Conservation (phyloP, 2,113 vertebrate genomes). For the Sardina pilchardus region DNA sequence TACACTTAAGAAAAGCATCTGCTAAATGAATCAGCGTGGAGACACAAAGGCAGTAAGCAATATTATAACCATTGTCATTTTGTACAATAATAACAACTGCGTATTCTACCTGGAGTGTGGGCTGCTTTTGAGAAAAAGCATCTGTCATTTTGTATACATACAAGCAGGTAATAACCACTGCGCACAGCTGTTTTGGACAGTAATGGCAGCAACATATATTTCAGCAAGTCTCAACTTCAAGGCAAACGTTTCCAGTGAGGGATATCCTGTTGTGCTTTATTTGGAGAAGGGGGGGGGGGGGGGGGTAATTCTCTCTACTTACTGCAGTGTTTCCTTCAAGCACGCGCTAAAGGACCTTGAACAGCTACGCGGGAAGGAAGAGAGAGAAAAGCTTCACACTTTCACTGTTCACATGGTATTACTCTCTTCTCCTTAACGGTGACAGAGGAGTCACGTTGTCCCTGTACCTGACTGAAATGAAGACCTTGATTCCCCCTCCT, state of each 20-base stretch:
- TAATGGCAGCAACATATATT: neutral
- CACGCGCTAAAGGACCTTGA: conserved; percentile 64
- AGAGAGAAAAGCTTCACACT: neutral
- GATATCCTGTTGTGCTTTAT: conserved; percentile 72
- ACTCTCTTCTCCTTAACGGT: no score
- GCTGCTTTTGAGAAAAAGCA: neutral
- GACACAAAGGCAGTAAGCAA: neutral
- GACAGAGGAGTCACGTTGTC: neutral
- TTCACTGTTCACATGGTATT: neutral
- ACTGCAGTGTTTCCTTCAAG: conserved; percentile 68
- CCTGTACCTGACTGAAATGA: neutral
- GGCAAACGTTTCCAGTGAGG: conserved; percentile 60
- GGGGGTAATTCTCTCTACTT: conserved; percentile 50
- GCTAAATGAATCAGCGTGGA: neutral
- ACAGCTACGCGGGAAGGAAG: conserved; percentile 58
- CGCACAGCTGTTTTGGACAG: neutral
- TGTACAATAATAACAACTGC: neutral
- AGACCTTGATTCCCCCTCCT: no score
- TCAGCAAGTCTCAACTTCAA: neutral
- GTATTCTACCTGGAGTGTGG: neutral
- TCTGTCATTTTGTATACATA: neutral
- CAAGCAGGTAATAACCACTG: neutral
- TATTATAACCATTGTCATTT: neutral
- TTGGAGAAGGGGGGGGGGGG: conserved; percentile 37
- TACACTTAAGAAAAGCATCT: no score